A percentile compares a stretch with the other conserved stretches of the same genome.
Conservation (phyloP, 2,113 vertebrate species). For the Xenopus laevis region DNA sequence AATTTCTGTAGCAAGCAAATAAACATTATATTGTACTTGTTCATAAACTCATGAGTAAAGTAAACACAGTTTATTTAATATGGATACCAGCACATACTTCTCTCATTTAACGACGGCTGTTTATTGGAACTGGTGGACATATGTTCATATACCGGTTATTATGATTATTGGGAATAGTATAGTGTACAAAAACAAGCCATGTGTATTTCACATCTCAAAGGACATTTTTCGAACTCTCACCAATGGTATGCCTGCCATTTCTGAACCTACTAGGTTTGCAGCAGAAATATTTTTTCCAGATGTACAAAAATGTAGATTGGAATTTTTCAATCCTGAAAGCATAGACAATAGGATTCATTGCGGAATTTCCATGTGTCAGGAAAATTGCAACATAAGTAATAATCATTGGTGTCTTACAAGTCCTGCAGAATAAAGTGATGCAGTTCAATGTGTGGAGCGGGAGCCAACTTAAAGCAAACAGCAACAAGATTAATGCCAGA, state of each 20-base stretch:
- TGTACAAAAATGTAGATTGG: slow-evolving; percentile 81
- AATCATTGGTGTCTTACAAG: slow-evolving; percentile 56
- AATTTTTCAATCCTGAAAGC: slow-evolving; percentile 96
- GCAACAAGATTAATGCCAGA: slow-evolving; percentile 83
- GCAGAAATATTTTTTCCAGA: slow-evolving; percentile 88
- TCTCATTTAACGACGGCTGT: background rate
- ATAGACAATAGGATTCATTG: slow-evolving; percentile 93
- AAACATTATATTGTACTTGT: background rate
- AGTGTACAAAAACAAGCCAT: slow-evolving; percentile 20
- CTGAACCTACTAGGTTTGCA: slow-evolving; percentile 60
- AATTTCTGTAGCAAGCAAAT: background rate
- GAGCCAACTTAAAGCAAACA: slow-evolving; percentile 91
- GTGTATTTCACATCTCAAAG: slow-evolving; percentile 24
- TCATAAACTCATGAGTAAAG: too few species aligned
- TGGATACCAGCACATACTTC: background rate
- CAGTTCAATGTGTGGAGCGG: slow-evolving; percentile 90
- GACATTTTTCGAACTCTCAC: slow-evolving; percentile 25
- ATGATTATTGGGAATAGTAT: slow-evolving; percentile 22
- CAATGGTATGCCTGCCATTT: slow-evolving; percentile 14
- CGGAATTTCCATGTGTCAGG: slow-evolving; percentile 88
- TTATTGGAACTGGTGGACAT: slow-evolving; percentile 21
- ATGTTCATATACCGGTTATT: slow-evolving; percentile 9
- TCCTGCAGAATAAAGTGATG: slow-evolving; percentile 82
- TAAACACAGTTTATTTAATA: background rate
- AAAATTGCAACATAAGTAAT: slow-evolving; percentile 84